Base-by-base conservation (phyloP, 2,888 invertebrate species). In the Eupithecia exiguata region DNA sequence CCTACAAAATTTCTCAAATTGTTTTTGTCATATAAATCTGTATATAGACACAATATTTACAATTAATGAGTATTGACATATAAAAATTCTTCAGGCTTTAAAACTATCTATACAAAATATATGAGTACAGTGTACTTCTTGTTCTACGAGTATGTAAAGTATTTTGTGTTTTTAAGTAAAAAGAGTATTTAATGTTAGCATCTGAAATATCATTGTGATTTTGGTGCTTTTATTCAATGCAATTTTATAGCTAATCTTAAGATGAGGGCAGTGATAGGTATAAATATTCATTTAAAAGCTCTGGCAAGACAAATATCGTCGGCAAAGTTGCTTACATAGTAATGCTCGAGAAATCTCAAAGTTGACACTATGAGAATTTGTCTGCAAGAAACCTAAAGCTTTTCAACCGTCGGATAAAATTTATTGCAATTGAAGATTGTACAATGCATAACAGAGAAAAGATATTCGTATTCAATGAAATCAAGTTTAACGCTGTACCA, bases 51-150 rank as follows among this genome's bases (percentile, higher is more conserved):
- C 80, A 76, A 87, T 92, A 92, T 93, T 91, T 93, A 93, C 91
- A 93, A 79, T 86, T 91, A 92, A 91, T 94, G 93, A 94, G 93
- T 94, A 94, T 94, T 93, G 88, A 87, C 83, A 85, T 71, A 85
- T 83, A 84, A 86, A 87, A 87, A 58, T 25, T 84, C 82, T 83
- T 84, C 85, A 84, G 84, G 87, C 87, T 89, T 84, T 85, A 85
- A 79, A 83, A 82, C 84, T 86, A 84, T 77, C 81, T 78, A 76
- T 83, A 82, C 76, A 80, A 78, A 58, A 58, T 25, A 74, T 75
- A 77, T 78, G 67, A 75, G 46, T 74, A 76, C 61, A 74, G 65
- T 65, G 70, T 69, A 74, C 69, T 78, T 79, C 74, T 72, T 79
- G 76, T 38, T 69, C 61, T 69, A 30, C n/a, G 53, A 65, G 21